Evolutionary conservation across 2,888 invertebrate species (phyloP).

Genomic region (Ormyrus thymus): DNA sequence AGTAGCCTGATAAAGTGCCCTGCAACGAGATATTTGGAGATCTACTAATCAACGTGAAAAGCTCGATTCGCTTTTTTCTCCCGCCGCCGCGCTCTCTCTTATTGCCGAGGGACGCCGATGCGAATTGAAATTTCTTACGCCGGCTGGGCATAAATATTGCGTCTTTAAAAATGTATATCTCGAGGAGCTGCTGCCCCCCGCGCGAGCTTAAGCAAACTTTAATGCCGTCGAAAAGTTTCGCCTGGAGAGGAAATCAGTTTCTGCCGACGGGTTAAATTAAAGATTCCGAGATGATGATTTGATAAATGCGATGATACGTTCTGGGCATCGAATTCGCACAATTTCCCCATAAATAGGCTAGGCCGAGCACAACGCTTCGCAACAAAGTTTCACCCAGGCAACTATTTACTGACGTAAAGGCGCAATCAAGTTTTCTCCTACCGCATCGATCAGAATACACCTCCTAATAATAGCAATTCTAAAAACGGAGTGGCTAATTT

Average conservation of each 20-base stretch:
- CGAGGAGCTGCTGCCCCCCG: background rate
- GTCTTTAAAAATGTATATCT: conserved; percentile 12
- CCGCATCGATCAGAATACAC: too few species aligned
- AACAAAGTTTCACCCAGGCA: too few species aligned
- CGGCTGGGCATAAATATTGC: conserved; percentile 12
- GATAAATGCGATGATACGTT: conserved; percentile 19
- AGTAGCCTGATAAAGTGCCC: conserved; percentile 46
- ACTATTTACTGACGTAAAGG: too few species aligned
- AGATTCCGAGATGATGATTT: conserved; percentile 34
- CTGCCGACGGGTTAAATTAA: conserved; percentile 20
- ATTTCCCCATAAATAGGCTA: too few species aligned
- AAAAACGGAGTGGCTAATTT: too few species aligned
- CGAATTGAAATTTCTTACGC: conserved; percentile 22
- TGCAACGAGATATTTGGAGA: conserved; percentile 43
- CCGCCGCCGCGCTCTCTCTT: background rate
- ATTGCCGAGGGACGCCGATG: background rate
- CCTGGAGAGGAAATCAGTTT: background rate
- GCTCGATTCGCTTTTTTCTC: conserved; percentile 20
- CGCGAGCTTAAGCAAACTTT: conserved; percentile 8
- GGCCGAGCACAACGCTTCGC: too few species aligned
- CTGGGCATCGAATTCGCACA: too few species aligned
- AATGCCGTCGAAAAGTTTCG: conserved; percentile 19
- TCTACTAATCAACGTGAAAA: conserved; percentile 48
- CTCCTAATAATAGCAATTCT: too few species aligned
- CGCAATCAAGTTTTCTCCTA: too few species aligned